A percentile compares a stretch with the other conserved stretches of the same genome.
Evolutionary conservation across 2,888 invertebrate species (phyloP).

Genomic region (Lathronympha strigana): DNA sequence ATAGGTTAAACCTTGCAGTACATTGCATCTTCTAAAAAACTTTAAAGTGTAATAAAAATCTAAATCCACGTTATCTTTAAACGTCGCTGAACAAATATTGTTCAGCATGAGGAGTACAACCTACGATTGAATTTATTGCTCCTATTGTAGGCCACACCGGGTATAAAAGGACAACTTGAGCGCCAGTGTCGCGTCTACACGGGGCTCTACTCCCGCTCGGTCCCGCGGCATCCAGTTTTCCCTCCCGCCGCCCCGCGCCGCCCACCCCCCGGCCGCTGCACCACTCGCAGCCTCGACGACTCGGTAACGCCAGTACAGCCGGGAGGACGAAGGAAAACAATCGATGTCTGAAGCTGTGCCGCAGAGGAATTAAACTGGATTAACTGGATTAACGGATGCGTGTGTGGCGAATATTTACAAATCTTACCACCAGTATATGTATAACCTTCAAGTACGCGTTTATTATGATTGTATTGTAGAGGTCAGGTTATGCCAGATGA

Average conservation of each 20-base stretch:
- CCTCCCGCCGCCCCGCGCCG: constrained; percentile 4
- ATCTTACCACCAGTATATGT: neutral
- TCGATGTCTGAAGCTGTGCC: constrained; percentile 17
- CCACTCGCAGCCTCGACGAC: neutral
- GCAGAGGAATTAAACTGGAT: constrained; percentile 27
- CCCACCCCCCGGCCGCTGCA: constrained; percentile 26
- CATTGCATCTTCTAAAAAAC: no score
- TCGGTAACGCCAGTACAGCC: neutral
- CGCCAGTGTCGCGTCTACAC: constrained; percentile 27
- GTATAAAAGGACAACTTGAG: no score
- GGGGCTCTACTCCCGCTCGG: constrained; percentile 31
- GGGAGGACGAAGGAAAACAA: constrained; percentile 12
- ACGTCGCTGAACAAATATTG: no score
- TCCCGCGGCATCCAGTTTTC: constrained; percentile 43
- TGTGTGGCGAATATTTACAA: constrained; percentile 1
- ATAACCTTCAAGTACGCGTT: neutral
- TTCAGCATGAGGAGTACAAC: no score
- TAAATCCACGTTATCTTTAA: no score
- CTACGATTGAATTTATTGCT: no score
- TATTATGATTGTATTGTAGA: neutral
- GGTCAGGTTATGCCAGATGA: neutral
- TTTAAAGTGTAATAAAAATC: no score
- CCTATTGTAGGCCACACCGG: no score
- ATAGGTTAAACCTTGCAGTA: no score
- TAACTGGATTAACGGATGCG: constrained; percentile 18